Evolutionary conservation across 2,797 vertebrate species (phyloP).

Genomic region (Calcarius lapponicus): DNA sequence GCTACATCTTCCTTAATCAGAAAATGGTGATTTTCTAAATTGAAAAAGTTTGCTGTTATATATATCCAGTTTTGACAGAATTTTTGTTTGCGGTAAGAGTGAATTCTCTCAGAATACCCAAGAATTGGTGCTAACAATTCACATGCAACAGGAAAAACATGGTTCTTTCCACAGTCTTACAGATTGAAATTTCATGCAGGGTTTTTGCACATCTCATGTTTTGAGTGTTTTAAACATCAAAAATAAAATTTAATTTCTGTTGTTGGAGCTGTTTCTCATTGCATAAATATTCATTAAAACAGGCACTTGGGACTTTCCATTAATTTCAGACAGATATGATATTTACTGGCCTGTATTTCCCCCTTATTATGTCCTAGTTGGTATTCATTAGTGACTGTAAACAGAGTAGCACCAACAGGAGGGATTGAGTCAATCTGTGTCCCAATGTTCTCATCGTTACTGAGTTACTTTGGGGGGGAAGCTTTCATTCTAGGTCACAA

Average conservation of each 20-base stretch:
- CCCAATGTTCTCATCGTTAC: background rate
- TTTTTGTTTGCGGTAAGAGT: background rate
- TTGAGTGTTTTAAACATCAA: background rate
- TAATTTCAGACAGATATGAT: background rate
- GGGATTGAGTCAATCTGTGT: background rate
- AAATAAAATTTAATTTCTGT: background rate
- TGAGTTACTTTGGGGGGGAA: background rate
- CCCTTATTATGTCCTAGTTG: background rate
- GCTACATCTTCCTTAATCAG: background rate
- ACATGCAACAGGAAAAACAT: background rate
- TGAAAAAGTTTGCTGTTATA: background rate
- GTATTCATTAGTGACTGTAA: background rate
- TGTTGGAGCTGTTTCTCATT: background rate
- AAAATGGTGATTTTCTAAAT: background rate
- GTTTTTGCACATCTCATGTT: background rate
- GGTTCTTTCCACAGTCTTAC: background rate
- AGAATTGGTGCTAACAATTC: background rate
- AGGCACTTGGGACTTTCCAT: background rate
- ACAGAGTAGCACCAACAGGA: background rate
- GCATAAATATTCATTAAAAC: background rate
- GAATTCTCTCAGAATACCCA: background rate
- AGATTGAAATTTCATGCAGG: background rate
- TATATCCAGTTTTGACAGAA: background rate
- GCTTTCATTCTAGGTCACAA: background rate
- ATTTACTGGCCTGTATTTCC: background rate